A percentile compares a stretch with the other conserved stretches of the same genome.
These are phyloP conservation scores for Bombus consobrinus DNA, from an alignment of 1,140 invertebrate genomes.

Conservation along the genomic window DNA sequence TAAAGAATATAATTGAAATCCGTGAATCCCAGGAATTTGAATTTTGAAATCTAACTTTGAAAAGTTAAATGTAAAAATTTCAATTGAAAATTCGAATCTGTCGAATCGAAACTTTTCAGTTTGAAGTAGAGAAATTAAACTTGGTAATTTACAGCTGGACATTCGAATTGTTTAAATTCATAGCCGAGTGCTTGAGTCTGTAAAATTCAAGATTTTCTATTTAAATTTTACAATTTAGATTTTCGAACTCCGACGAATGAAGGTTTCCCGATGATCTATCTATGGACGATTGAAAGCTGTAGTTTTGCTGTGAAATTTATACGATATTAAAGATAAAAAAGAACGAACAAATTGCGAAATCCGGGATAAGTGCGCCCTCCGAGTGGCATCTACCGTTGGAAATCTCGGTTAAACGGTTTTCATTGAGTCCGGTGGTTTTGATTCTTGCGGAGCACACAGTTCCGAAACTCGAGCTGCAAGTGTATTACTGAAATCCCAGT, in stretches of 20 bases:
- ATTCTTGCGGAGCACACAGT: slow-evolving; percentile 59
- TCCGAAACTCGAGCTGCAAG: slow-evolving; percentile 47
- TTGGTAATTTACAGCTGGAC: too few relatives aligned
- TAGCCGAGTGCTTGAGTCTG: neutral
- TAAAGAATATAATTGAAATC: too few relatives aligned
- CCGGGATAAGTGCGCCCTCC: neutral
- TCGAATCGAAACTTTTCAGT: too few relatives aligned
- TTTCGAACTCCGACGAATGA: neutral
- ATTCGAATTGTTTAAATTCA: neutral
- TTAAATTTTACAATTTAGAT: too few relatives aligned
- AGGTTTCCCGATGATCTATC: neutral
- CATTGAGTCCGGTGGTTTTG: slow-evolving; percentile 28
- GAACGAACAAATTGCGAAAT: neutral
- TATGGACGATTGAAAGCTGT: too few relatives aligned
- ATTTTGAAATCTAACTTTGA: too few relatives aligned
- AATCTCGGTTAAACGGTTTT: slow-evolving; percentile 33
- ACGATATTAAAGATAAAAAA: slow-evolving; percentile 18
- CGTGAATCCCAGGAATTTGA: too few relatives aligned
- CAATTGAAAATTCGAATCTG: too few relatives aligned
- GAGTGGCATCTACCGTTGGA: neutral
- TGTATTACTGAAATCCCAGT: slow-evolving; percentile 44
- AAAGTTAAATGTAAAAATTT: too few relatives aligned
- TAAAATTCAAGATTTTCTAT: neutral
- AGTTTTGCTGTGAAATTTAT: slow-evolving; percentile 23
- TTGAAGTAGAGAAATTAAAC: too few relatives aligned